Evolutionary conservation across 2,888 invertebrate species (phyloP).

Genomic region (Dynastes maya): DNA sequence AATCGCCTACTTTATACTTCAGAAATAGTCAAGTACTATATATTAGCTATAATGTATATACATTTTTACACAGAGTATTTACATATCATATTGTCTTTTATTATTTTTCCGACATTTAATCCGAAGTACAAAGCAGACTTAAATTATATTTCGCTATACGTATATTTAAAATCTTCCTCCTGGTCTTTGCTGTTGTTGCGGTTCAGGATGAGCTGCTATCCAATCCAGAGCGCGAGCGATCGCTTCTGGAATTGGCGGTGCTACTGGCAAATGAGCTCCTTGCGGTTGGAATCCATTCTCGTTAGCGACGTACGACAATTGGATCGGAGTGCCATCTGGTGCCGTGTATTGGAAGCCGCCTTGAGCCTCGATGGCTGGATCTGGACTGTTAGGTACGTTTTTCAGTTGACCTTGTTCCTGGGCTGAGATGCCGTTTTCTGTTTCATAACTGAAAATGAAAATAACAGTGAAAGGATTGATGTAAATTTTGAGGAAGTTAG

Average conservation of each 20-base stretch:
- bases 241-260: constrained; percentile 79
- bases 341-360: constrained; percentile 74
- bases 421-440: constrained; percentile 61
- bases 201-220: constrained; percentile 75
- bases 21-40: background rate
- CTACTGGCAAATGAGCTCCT: constrained; percentile 69
- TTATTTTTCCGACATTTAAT: background rate
- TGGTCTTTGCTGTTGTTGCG: constrained; percentile 49
- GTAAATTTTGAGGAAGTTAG: background rate
- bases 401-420: constrained; percentile 75
- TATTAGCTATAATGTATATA: background rate
- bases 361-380: constrained; percentile 70
- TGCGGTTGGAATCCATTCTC: constrained; percentile 80
- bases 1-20: background rate
- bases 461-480: background rate
- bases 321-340: constrained; percentile 77
- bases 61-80: background rate
- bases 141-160: background rate
- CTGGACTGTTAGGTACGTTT: constrained; percentile 68
- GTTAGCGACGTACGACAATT: constrained; percentile 77
- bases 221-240: constrained; percentile 81
- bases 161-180: constrained; percentile 31
- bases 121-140: background rate
- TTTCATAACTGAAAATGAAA: constrained; percentile 40
- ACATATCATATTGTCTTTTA: constrained; percentile 6